phyloP scores from a whole-genome alignment of 2,113 vertebrate species.

The Sapajus apella region DNA sequence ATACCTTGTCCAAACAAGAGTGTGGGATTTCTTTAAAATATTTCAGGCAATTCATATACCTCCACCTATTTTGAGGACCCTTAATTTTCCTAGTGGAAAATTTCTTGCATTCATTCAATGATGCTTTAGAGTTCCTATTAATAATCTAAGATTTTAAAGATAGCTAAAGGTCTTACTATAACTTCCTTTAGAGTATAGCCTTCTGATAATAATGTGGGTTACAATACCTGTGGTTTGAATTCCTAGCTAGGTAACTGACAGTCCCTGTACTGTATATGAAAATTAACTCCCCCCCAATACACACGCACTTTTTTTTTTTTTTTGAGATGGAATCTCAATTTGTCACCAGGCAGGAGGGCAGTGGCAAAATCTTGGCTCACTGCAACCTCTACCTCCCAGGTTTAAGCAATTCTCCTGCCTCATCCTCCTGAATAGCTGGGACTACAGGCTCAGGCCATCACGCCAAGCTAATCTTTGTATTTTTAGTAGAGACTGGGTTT shows the following conservation, averaged over 20 bases:
- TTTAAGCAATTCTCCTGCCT: no score
- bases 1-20: background rate
- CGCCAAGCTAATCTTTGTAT: no score
- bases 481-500: no score
- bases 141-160: background rate
- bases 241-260: background rate
- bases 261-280: background rate
- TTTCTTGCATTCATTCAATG: background rate
- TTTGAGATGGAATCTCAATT: no score
- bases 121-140: background rate
- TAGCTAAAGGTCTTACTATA: background rate
- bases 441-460: no score
- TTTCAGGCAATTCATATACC: background rate
- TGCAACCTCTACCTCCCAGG: no score
- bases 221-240: background rate
- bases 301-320: background rate
- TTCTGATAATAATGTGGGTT: background rate
- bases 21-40: background rate
- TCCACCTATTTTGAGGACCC: background rate
- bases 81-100: background rate
- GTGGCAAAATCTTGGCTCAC: no score
- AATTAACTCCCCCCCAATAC: background rate
- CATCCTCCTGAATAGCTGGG: no score
- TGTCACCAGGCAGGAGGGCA: no score
- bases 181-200: background rate